Conservation (phyloP, 2,797 vertebrate species). For the Babyrousa celebensis region DNA sequence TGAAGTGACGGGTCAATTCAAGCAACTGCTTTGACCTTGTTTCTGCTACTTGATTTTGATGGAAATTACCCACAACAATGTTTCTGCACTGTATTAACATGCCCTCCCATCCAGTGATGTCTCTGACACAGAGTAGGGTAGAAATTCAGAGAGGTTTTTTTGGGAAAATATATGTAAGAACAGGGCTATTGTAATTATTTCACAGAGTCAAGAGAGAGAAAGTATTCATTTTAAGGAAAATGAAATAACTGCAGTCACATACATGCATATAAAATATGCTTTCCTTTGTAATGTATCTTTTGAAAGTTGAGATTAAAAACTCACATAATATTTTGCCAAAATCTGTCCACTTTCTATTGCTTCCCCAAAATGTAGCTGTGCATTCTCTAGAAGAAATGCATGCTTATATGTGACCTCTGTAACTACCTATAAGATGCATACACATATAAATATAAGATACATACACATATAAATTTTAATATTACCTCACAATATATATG, state of each 20-base stretch:
- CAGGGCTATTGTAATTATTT: background rate
- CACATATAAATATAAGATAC: background rate
- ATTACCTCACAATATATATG: background rate
- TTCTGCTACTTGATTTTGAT: slow-evolving; percentile 47
- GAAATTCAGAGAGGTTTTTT: background rate
- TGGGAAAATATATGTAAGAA: background rate
- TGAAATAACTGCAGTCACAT: background rate
- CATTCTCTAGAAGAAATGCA: background rate
- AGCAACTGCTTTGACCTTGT: slow-evolving; percentile 24
- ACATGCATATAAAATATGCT: background rate
- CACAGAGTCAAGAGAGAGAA: background rate
- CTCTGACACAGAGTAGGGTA: background rate
- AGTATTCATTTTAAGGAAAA: background rate
- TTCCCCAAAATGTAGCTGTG: background rate
- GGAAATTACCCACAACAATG: slow-evolving; percentile 25
- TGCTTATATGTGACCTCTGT: background rate
- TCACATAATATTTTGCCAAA: background rate
- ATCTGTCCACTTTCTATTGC: background rate
- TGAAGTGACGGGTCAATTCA: slow-evolving; percentile 40
- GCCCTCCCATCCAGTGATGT: rapidly evolving
- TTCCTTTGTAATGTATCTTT: background rate
- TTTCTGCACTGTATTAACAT: background rate
- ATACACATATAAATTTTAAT: slow-evolving; percentile 12
- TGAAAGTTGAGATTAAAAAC: background rate
- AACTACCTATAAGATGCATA: background rate